Base-by-base conservation (phyloP, 2,888 invertebrate species). In the Lasioglossum figueresi region DNA sequence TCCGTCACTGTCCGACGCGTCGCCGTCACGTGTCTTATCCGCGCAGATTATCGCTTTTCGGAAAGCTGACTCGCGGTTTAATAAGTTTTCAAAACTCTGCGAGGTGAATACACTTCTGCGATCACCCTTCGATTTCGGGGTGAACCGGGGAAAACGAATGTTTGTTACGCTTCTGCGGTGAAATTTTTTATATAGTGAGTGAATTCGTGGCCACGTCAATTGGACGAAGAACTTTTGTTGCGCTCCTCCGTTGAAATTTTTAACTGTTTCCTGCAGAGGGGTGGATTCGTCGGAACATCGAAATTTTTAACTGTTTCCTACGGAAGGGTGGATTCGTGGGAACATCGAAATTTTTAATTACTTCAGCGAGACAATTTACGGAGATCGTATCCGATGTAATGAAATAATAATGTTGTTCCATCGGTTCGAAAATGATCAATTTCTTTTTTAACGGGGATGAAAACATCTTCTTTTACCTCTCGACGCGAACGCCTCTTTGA, bases 1-100 rank as follows among this genome's bases (percentile, higher is more conserved):
- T 88, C 73, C 63, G 83, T 79, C 85, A 84, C 81, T 76, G 73
- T 27, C 37, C 40, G 59, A 40, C 34, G 72, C 75, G 79, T 73
- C 76, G 37, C 56, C 71, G 83, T 83, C 86, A 83, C 68, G 34
- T 27, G 63, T 48, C 56, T 78, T 83, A 83, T 66, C 70, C 59
- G 16, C 4, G 4, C n/a, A 5, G 45, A 73, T 79, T 48, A 70
- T 6, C 8, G 23, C 43, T 27, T 40, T 63, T 79, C 37, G 16
- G 12, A 31, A 12, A 14, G 14, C 8, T 31, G 66, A 66, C 23
- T 34, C 66, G 66, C 34, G 66, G 31, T 34, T 66, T 66, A 66
- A 66, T 66, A 34, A 34, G 66, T 66, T 66, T 63, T 63, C 63
- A 31, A 16, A 31, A 63, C 27, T 63, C 16, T 2, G 6, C 27